phyloP scores from a whole-genome alignment of 2,888 invertebrate species.

The Phasia obesa region DNA sequence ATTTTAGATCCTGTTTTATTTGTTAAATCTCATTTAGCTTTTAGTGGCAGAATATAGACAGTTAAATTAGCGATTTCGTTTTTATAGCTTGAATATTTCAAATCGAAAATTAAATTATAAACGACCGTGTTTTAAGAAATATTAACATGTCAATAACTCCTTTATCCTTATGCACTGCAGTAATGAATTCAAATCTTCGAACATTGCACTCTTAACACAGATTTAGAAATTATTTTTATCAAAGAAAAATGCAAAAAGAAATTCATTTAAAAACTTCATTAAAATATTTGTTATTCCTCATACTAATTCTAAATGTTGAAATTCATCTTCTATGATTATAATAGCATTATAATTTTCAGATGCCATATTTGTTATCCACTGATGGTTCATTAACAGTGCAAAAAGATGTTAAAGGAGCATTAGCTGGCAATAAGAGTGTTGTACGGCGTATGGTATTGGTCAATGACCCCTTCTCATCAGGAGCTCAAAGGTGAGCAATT shows the following conservation, averaged over 20 bases:
- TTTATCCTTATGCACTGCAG: constrained; percentile 38
- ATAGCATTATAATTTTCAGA: constrained; percentile 76
- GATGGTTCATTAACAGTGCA: constrained; percentile 82
- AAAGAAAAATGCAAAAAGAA: constrained; percentile 19
- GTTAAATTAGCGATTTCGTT: too few relatives aligned
- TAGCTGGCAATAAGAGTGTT: constrained; percentile 81
- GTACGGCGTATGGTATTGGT: constrained; percentile 83
- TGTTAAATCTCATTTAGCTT: too few relatives aligned
- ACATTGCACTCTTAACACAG: not conserved
- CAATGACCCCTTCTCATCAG: constrained; percentile 81
- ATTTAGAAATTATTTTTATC: not conserved
- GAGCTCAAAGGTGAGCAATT: constrained; percentile 80
- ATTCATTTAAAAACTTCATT: constrained; percentile 47
- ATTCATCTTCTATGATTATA: constrained; percentile 67
- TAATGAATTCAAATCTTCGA: constrained; percentile 7
- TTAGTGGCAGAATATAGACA: too few relatives aligned
- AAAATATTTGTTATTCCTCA: constrained; percentile 57
- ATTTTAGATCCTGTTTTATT: too few relatives aligned
- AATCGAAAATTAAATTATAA: too few relatives aligned
- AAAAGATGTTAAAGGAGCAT: constrained; percentile 82
- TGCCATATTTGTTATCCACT: constrained; percentile 82
- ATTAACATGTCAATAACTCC: not conserved
- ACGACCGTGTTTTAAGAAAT: too few relatives aligned
- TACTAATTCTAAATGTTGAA: constrained; percentile 68
- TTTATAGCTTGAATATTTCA: too few relatives aligned